Conservation (phyloP, 2,797 vertebrate genomes). For the Myiotriccus ornatus region DNA sequence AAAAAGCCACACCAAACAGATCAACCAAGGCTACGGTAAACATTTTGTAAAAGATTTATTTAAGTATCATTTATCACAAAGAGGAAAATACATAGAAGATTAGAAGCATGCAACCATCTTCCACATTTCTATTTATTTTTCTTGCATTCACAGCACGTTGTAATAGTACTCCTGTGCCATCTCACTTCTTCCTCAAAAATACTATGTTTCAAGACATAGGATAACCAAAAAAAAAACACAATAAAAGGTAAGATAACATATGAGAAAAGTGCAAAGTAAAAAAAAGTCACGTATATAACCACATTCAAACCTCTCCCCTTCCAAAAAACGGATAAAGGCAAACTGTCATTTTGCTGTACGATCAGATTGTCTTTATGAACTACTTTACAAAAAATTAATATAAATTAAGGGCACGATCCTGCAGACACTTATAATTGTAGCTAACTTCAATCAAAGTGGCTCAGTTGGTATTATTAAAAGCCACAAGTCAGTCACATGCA, state of each 20-base stretch:
- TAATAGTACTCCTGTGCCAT: slow-evolving; percentile 50
- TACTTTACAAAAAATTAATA: slow-evolving; percentile 62
- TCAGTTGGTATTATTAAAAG: slow-evolving; percentile 32
- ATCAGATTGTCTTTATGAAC: slow-evolving; percentile 73
- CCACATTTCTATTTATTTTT: slow-evolving; percentile 35
- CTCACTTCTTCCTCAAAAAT: slow-evolving; percentile 49
- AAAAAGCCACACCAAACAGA: not conserved
- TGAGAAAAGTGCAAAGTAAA: slow-evolving; percentile 76
- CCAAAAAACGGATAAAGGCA: slow-evolving; percentile 51
- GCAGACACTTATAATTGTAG: slow-evolving; percentile 11
- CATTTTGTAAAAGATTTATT: slow-evolving; percentile 81
- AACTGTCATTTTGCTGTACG: slow-evolving; percentile 62
- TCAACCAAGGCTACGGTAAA: not conserved
- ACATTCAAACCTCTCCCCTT: slow-evolving; percentile 45
- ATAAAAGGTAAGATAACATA: slow-evolving; percentile 65
- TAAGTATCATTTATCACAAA: slow-evolving; percentile 78
- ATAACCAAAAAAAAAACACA: slow-evolving; percentile 33
- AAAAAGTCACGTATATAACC: slow-evolving; percentile 44
- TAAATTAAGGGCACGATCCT: slow-evolving; percentile 60
- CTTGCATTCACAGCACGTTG: slow-evolving; percentile 35
- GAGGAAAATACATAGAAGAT: slow-evolving; percentile 71
- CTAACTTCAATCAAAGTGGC: slow-evolving; percentile 22
- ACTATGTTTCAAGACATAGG: slow-evolving; percentile 47
- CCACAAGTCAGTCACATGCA: slow-evolving; percentile 38
- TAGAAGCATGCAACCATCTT: slow-evolving; percentile 74